phyloP scores from a whole-genome alignment of 2,113 vertebrate genomes.

The Axis porcinus region DNA sequence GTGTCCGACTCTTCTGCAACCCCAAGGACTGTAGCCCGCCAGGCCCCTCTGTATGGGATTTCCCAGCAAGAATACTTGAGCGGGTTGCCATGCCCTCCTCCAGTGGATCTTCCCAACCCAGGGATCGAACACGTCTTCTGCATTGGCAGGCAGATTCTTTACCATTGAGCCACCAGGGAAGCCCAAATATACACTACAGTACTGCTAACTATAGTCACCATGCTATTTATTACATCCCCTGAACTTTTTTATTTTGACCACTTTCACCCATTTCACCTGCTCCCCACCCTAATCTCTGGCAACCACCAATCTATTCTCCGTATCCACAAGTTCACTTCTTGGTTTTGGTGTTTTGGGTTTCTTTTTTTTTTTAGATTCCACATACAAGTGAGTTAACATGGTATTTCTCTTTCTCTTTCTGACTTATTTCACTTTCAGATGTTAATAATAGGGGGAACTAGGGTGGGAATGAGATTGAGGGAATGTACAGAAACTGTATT shows the following conservation, averaged over 20 bases:
- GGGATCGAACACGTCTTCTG: neutral
- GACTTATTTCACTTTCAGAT: neutral
- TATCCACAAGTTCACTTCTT: neutral
- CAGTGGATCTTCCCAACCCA: neutral
- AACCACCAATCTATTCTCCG: neutral
- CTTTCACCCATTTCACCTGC: neutral
- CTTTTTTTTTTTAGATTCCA: neutral
- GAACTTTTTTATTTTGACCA: neutral
- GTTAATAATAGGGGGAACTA: neutral
- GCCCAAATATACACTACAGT: neutral
- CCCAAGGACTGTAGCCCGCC: neutral
- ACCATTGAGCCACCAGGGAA: neutral
- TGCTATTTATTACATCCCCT: neutral
- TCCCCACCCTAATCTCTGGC: neutral
- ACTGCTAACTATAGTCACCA: neutral
- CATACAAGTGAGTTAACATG: neutral
- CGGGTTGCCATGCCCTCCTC: neutral
- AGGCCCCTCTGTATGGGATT: neutral
- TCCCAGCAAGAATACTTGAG: neutral
- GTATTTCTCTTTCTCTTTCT: neutral
- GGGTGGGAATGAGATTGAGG: neutral
- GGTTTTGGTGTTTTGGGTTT: neutral
- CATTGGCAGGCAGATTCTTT: neutral
- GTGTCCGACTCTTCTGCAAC: neutral
- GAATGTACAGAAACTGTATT: neutral